Evolutionary conservation across 2,113 vertebrate genomes (phyloP).

Genomic region (Catagonus wagneri): DNA sequence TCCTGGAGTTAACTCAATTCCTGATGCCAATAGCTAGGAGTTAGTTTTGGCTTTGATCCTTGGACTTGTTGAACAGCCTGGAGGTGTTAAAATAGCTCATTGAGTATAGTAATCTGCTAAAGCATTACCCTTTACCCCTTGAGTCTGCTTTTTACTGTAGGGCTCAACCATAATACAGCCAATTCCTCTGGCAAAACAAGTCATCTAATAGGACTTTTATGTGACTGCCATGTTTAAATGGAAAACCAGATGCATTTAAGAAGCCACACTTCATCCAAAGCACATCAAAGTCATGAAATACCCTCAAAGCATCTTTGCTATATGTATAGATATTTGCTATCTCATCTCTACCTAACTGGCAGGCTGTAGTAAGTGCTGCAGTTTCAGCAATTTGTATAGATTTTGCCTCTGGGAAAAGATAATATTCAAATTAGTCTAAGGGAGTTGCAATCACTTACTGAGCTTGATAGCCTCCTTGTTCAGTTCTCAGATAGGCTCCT

Average conservation of each 20-base stretch:
- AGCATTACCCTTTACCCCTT: slow-evolving; percentile 53
- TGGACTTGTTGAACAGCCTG: slow-evolving; percentile 5
- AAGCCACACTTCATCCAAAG: background rate
- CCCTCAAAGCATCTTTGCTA: background rate
- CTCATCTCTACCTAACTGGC: slow-evolving; percentile 3
- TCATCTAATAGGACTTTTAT: slow-evolving; percentile 15
- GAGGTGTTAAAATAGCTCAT: slow-evolving; percentile 62
- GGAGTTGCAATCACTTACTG: background rate
- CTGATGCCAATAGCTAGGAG: slow-evolving; percentile 44
- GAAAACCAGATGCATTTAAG: slow-evolving; percentile 45
- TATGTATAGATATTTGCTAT: background rate
- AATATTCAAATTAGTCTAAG: slow-evolving; percentile 23
- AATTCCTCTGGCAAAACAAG: slow-evolving; percentile 54
- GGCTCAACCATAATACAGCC: slow-evolving; percentile 29
- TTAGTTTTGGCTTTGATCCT: slow-evolving; percentile 63
- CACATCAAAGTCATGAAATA: slow-evolving; percentile 44
- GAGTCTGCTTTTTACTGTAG: slow-evolving; percentile 34
- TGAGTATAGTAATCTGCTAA: slow-evolving; percentile 60
- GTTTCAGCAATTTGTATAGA: background rate
- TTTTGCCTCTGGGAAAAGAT: slow-evolving; percentile 26
- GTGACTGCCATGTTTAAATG: slow-evolving; percentile 7
- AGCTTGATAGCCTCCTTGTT: background rate
- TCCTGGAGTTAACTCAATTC: slow-evolving; percentile 51
- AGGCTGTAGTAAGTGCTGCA: background rate
- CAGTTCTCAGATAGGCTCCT: background rate